Base-by-base conservation (phyloP, 2,113 vertebrate species). In the Periophthalmodon schlosseri region DNA sequence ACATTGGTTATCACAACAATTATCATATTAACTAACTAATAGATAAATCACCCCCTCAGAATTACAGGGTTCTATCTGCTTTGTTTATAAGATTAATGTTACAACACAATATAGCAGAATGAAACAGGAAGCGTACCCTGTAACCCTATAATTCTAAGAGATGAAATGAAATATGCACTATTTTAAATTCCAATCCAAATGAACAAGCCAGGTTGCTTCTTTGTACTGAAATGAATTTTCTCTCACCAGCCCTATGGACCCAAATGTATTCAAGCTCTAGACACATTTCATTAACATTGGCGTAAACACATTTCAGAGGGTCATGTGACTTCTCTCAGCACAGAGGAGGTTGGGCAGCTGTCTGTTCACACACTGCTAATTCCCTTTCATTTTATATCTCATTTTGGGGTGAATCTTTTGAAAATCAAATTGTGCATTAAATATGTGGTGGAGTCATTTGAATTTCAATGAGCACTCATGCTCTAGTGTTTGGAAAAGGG, bases 381-480 rank as follows among this genome's bases (percentile, higher is more conserved):
- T 52, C 65, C 66, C 84, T 84, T 73, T 87, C 46, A 78, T 85
- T 80, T 49, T 73, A 65, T 46, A 61, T 81, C 76, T 85, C 47
- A 73, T 80, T 83, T 77, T 73, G 64, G 52, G 77, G 69, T 44
- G 1, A 79, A 79, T 82, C 70, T 84, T 63, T 81, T 1, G 72
- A 49, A 81, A 77, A 87, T 84, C 23, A 85, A 85, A 84, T 79
- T 82, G 75, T 74, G 81, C 70, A 84, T 85, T 86, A 86, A 87
- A 85, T 85, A 72, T 78, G 70, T 79, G 77, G 70, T 74, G 39
- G 71, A 70, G n/a, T 69, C 66, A 74, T 78, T 77, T 85, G 82
- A 80, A 89, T 89, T 84, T 84, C 83, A 88, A 81, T 77, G 81
- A 84, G 77, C 68, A 57, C 50, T 58, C 0, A 0, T 28, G 69